These are phyloP conservation scores for Aricia agestis DNA, from an alignment of 1,140 invertebrate genomes.

Conservation along the genomic window DNA sequence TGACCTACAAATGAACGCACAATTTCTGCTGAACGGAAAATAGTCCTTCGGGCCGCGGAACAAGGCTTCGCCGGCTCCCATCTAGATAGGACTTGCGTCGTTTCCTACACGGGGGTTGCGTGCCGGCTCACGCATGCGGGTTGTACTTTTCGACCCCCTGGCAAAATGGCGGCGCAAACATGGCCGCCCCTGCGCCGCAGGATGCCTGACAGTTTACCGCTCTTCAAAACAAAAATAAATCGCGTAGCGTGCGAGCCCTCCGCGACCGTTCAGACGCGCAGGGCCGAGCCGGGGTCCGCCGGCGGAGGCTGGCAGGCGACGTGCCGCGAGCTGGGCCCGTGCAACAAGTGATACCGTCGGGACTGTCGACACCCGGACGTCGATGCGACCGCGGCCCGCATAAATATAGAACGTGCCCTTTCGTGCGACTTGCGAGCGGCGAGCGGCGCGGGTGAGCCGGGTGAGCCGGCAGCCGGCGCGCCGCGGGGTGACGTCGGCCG, in stretches of 20 bases:
- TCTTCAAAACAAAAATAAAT: slow-evolving; percentile 58
- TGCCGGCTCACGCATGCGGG: slow-evolving; percentile 71
- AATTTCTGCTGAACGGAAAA: slow-evolving; percentile 35
- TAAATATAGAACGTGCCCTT: slow-evolving; percentile 72
- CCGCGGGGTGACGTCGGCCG: slow-evolving; percentile 52
- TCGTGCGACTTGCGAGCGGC: slow-evolving; percentile 27
- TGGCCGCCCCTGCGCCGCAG: slow-evolving; percentile 71
- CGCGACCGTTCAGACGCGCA: slow-evolving; percentile 65
- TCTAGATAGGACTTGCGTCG: slow-evolving; percentile 50
- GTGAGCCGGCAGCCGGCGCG: slow-evolving; percentile 56
- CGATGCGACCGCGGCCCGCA: slow-evolving; percentile 58
- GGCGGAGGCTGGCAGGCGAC: slow-evolving; percentile 36
- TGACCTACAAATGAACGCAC: slow-evolving; percentile 68
- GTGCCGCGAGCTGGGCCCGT: slow-evolving; percentile 37
- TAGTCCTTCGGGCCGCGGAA: slow-evolving; percentile 41
- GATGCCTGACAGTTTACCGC: slow-evolving; percentile 62
- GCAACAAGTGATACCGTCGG: slow-evolving; percentile 68
- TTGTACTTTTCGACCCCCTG: slow-evolving; percentile 64
- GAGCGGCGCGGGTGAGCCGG: slow-evolving; percentile 11
- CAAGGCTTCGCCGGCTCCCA: slow-evolving; percentile 43
- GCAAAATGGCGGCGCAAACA: slow-evolving; percentile 71
- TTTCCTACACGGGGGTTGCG: slow-evolving; percentile 57
- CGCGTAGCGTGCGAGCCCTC: slow-evolving; percentile 7
- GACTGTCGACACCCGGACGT: slow-evolving; percentile 47
- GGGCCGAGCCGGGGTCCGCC: slow-evolving; percentile 40